Percentiles rank a stretch among this genome's conserved stretches.
Evolutionary conservation across 2,113 vertebrate species (phyloP).

Genomic region (Nycticorax nycticorax): DNA sequence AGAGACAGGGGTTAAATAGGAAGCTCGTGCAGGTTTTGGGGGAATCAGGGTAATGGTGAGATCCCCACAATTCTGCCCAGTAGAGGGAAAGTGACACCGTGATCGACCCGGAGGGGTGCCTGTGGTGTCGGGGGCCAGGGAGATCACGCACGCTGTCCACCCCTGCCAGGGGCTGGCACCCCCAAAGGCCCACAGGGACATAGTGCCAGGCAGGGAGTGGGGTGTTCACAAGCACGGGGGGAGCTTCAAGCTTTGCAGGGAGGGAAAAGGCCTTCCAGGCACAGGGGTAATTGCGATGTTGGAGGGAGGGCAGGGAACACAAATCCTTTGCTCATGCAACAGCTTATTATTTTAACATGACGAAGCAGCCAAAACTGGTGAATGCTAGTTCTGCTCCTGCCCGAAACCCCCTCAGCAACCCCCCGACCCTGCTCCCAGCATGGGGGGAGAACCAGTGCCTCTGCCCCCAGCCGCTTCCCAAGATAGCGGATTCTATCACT

Average conservation of each 20-base stretch:
- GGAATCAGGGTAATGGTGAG: background rate
- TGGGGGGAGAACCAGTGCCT: background rate
- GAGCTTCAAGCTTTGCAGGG: background rate
- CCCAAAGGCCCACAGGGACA: fast-evolving
- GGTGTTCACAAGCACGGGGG: background rate
- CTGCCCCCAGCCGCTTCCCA: background rate
- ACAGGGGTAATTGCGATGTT: background rate
- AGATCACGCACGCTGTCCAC: background rate
- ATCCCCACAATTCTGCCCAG: background rate
- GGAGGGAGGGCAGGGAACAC: background rate
- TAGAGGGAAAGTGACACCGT: fast-evolving
- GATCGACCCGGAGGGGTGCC: fast-evolving
- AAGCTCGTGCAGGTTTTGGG: background rate
- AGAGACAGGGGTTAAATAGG: background rate
- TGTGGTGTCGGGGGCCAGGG: background rate
- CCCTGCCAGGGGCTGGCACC: background rate
- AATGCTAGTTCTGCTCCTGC: background rate
- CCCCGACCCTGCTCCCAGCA: background rate
- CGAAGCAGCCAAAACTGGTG: background rate
- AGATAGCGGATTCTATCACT: background rate
- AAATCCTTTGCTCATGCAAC: background rate
- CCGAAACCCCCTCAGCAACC: background rate
- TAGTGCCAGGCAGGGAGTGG: fast-evolving
- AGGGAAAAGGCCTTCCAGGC: background rate
- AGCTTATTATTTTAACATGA: background rate